A percentile compares a stretch with the other conserved stretches of the same genome.
Conservation (phyloP, 1,140 invertebrate species). For the Drosophila ironensis region DNA sequence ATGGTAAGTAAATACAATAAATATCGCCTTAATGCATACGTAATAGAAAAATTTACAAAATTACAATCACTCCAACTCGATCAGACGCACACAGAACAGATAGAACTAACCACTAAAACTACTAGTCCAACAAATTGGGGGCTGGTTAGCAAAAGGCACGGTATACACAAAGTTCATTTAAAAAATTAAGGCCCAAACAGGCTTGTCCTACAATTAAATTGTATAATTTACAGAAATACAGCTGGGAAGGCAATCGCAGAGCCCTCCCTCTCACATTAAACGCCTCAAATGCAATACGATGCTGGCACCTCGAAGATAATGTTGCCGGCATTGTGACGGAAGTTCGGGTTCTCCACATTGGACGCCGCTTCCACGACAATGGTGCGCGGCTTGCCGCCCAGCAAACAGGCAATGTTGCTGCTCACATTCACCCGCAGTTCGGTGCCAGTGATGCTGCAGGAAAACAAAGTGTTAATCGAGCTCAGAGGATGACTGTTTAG, state of each 20-base stretch:
- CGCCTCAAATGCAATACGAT: slow-evolving; percentile 64
- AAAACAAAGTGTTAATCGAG: background rate
- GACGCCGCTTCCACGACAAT: slow-evolving; percentile 70
- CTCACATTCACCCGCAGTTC: slow-evolving; percentile 78
- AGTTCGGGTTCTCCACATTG: slow-evolving; percentile 72
- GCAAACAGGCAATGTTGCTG: slow-evolving; percentile 63
- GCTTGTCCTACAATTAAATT: slow-evolving; percentile 18
- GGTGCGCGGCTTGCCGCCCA: slow-evolving; percentile 68
- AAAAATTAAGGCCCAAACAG: slow-evolving; percentile 2
- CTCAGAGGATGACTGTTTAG: rapidly evolving
- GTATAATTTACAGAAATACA: slow-evolving; percentile 60
- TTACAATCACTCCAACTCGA: slow-evolving; percentile 16
- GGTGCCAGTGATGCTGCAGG: slow-evolving; percentile 52
- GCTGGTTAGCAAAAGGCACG: slow-evolving; percentile 50
- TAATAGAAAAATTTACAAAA: slow-evolving; percentile 66
- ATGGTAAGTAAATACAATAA: slow-evolving; percentile 54
- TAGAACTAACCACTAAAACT: slow-evolving; percentile 30
- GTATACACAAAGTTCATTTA: slow-evolving; percentile 40
- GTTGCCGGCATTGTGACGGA: slow-evolving; percentile 60
- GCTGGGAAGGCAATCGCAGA: background rate
- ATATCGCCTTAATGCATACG: slow-evolving; percentile 45
- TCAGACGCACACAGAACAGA: slow-evolving; percentile 31
- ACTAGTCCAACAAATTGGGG: slow-evolving; percentile 18
- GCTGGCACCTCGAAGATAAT: slow-evolving; percentile 81
- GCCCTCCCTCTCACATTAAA: no score